Conservation (phyloP, 2,113 vertebrate species). For the Eidolon helvum region DNA sequence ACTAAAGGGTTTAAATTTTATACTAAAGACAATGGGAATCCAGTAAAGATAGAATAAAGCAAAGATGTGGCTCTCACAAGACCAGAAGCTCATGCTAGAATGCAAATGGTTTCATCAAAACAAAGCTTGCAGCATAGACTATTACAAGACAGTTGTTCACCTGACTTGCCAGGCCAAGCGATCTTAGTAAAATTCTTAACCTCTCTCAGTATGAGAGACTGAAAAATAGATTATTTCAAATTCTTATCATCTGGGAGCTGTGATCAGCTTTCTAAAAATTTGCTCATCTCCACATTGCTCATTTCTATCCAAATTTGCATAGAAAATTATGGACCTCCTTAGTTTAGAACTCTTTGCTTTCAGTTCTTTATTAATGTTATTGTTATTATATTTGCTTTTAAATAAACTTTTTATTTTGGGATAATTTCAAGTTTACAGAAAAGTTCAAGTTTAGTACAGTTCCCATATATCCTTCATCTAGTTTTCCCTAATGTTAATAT, state of each 20-base stretch:
- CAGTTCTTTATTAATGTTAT: neutral
- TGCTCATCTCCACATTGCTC: neutral
- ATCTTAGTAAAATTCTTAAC: neutral
- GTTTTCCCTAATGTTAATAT: neutral
- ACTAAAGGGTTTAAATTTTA: neutral
- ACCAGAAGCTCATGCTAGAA: neutral
- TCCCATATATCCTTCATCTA: neutral
- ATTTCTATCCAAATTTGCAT: neutral
- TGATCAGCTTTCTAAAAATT: neutral
- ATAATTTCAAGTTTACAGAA: neutral
- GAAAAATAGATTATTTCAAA: neutral
- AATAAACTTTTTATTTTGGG: neutral
- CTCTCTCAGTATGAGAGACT: neutral
- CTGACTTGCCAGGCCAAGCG: neutral
- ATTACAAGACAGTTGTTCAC: neutral
- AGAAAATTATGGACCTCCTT: neutral
- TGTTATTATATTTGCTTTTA: neutral
- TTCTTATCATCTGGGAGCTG: neutral
- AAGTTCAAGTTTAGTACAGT: neutral
- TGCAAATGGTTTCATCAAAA: neutral
- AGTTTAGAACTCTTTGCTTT: neutral
- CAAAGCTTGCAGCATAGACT: neutral
- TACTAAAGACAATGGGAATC: neutral
- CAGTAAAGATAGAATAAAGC: neutral
- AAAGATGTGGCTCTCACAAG: neutral